Base-by-base conservation (phyloP, 2,888 invertebrate genomes). In the Ernsta delagoae region DNA sequence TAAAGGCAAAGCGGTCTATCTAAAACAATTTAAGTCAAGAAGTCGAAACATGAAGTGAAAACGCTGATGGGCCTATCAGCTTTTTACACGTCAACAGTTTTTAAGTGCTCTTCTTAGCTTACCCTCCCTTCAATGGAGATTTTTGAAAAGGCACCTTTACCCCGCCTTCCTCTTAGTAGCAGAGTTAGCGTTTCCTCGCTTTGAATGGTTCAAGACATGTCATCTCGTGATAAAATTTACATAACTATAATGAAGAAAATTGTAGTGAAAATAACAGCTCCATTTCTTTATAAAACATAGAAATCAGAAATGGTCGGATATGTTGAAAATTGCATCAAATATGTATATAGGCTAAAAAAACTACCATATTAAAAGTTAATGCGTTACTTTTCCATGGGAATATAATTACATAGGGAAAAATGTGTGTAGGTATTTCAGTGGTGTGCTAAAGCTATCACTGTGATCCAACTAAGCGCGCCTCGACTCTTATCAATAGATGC, bases 71-170 rank as follows among this genome's bases (percentile, higher is more conserved):
- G 83, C 84, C 87, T 87, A 87, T 87, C 87, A 80, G 83, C 80
- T 82, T 86, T 84, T 86, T 83, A 82, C 86, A 86, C 85, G 88
- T 88, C 88, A 88, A 88, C 88, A 86, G 80, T 88, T 88, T 85
- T 78, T 65, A 74, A 77, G 78, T 75, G 74, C 84, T 83, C 88
- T 88, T 83, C 88, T 88, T 83, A 83, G 43, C 53, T 12, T 16
- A 85, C 83, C 82, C 79, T 79, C 77, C 80, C 79, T 80, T 83
- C 80, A 83, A 86, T 83, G 79, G 79, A 82, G 81, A 81, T 83
- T 83, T 60, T 67, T 67, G 45, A 67, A 56, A 54, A 31, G 59
- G 43, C 66, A 67, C 60, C 67, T 31, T 60, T 54, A 41, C 48
- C 16, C 48, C 43, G 67, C 45, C 34, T 67, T 61, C 16, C 54